Conservation (phyloP, 2,888 invertebrate species). For the Chesias legatella region DNA sequence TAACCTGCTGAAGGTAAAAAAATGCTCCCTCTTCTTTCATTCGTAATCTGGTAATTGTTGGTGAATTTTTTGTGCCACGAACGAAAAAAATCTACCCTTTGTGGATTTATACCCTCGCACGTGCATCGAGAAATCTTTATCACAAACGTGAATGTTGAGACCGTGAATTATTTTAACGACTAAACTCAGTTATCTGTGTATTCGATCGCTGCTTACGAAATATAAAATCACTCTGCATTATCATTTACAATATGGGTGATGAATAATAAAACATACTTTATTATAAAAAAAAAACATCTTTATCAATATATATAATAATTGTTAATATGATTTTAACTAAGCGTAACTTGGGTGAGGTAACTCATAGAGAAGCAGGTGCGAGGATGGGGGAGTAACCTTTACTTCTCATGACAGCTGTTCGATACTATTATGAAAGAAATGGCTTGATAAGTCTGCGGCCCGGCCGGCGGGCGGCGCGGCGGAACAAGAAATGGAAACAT, state of each 20-base stretch:
- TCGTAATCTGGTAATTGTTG: slow-evolving; percentile 74
- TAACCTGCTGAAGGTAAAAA: slow-evolving; percentile 50
- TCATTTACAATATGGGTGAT: slow-evolving; percentile 34
- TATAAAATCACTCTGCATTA: slow-evolving; percentile 37
- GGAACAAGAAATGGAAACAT: slow-evolving; percentile 42
- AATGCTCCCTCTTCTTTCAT: slow-evolving; percentile 55
- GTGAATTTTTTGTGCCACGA: slow-evolving; percentile 57
- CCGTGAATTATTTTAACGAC: slow-evolving; percentile 49
- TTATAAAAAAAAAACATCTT: no score
- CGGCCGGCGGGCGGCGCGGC: no score
- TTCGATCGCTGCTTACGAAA: slow-evolving; percentile 33
- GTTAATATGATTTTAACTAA: slow-evolving; percentile 71
- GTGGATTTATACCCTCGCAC: slow-evolving; percentile 67
- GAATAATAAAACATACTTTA: slow-evolving; percentile 37
- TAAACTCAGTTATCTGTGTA: slow-evolving; percentile 51
- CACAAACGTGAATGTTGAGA: slow-evolving; percentile 46
- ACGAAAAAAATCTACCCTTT: slow-evolving; percentile 62
- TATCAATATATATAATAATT: slow-evolving; percentile 51
- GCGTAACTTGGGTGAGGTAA: slow-evolving; percentile 47
- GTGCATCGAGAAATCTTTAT: slow-evolving; percentile 59
- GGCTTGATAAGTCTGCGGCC: slow-evolving; percentile 44
- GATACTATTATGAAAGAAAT: slow-evolving; percentile 53
- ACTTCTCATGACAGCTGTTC: slow-evolving; percentile 61
- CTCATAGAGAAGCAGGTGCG: slow-evolving; percentile 63
- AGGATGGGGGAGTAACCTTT: slow-evolving; percentile 70